These are phyloP conservation scores for Turritopsis rubra DNA, from an alignment of 30 jellyfish, hydroid and myxozoan genomes.

Conservation along the genomic window DNA sequence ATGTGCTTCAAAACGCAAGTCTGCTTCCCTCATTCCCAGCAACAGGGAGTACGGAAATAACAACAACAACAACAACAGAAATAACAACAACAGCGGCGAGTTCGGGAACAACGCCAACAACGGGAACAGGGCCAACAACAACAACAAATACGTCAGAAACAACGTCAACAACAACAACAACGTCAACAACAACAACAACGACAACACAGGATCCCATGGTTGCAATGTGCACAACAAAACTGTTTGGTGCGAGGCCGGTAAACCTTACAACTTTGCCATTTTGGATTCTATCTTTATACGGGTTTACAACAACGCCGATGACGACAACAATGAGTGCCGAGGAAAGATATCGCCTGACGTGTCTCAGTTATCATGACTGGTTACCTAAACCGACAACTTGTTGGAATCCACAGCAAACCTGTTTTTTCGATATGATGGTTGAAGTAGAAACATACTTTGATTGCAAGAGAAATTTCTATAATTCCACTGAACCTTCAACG, in stretches of 20 bases:
- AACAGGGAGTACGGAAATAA: not conserved
- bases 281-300: not conserved
- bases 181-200: not conserved
- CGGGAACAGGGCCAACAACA: not conserved
- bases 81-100: not conserved
- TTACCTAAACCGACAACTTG: not conserved
- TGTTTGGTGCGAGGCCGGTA: not conserved
- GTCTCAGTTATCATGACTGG: slow-evolving; percentile 5
- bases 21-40: not conserved
- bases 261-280: not conserved
- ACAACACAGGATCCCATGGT: not conserved
- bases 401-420: not conserved
- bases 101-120: not conserved
- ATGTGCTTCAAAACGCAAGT: not conserved
- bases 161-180: not conserved
- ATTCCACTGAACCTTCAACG: not conserved
- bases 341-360: not conserved
- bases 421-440: not conserved
- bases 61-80: slow-evolving; percentile 7
- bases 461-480: not conserved
- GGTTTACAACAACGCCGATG: not conserved
- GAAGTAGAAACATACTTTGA: slow-evolving; percentile 1
- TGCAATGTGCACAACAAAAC: not conserved
- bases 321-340: slow-evolving; percentile 10
- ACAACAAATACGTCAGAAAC: not conserved